Evolutionary conservation across 2,888 invertebrate species (phyloP).

Genomic region (Xanthia togata): DNA sequence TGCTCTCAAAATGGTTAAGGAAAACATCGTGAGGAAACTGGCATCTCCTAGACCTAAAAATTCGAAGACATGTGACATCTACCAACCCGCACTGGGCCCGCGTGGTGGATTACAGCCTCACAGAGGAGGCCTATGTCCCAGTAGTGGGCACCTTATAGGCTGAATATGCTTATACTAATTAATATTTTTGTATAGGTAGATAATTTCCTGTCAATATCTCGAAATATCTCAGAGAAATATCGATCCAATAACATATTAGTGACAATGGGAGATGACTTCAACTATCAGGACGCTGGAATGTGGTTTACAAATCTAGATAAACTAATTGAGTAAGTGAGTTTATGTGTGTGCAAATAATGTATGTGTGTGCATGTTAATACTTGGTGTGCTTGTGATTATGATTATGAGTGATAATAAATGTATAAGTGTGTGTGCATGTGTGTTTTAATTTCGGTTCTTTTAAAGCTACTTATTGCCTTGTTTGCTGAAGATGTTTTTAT

Average conservation of each 20-base stretch:
- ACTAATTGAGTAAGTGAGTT: slow-evolving; percentile 93
- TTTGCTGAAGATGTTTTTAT: neutral
- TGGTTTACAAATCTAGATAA: slow-evolving; percentile 97
- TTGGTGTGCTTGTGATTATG: neutral
- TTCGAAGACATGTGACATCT: too few species aligned
- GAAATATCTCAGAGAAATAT: slow-evolving; percentile 28
- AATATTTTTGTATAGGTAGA: slow-evolving; percentile 26
- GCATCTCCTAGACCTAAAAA: too few species aligned
- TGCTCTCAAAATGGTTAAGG: too few species aligned
- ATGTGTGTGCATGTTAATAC: neutral
- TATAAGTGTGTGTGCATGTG: neutral
- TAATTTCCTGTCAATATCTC: slow-evolving; percentile 24
- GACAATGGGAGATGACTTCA: slow-evolving; percentile 98
- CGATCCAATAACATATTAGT: slow-evolving; percentile 93
- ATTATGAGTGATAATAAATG: too few species aligned
- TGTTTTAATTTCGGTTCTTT: neutral
- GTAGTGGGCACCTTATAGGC: too few species aligned
- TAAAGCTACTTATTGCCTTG: too few species aligned
- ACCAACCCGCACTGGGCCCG: too few species aligned
- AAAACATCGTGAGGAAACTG: too few species aligned
- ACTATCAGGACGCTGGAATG: slow-evolving; percentile 94
- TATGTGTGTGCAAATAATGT: slow-evolving; percentile 6
- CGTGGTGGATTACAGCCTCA: too few species aligned
- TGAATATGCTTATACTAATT: too few species aligned
- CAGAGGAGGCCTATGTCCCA: too few species aligned